Percentiles rank a stretch among this genome's conserved stretches.
Conservation (phyloP, 2,113 vertebrate species). For the Formicarius rufipectus region DNA sequence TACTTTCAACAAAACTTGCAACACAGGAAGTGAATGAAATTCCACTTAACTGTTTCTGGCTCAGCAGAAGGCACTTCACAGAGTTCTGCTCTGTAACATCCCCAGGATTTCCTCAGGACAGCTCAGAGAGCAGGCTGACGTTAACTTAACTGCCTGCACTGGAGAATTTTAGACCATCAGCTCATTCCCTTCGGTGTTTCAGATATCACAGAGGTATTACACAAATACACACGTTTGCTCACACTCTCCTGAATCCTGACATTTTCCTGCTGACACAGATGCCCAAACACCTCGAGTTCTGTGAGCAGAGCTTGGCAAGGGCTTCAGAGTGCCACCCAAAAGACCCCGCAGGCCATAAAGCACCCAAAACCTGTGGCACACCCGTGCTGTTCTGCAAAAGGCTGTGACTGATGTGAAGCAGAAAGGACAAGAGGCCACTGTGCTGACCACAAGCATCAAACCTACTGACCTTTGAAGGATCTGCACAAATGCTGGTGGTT, state of each 20-base stretch:
- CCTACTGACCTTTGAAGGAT: neutral
- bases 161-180: neutral
- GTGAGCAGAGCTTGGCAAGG: neutral
- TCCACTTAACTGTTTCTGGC: constrained; percentile 60
- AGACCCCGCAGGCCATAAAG: neutral
- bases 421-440: neutral
- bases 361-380: neutral
- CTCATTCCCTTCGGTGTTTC: neutral
- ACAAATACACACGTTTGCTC: neutral
- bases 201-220: neutral
- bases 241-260: neutral
- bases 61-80: constrained; percentile 17
- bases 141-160: neutral
- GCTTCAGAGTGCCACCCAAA: neutral
- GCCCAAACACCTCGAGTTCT: neutral
- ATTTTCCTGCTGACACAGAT: neutral
- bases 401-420: neutral
- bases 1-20: constrained; percentile 66
- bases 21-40: constrained; percentile 73
- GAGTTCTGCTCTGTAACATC: neutral
- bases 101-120: neutral
- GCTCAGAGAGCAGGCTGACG: neutral
- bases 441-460: neutral
- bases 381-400: accelerated
- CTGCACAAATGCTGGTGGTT: neutral